Evolutionary conservation across 1,140 invertebrate genomes (phyloP).

Genomic region (Plectrocnemia conspersa): DNA sequence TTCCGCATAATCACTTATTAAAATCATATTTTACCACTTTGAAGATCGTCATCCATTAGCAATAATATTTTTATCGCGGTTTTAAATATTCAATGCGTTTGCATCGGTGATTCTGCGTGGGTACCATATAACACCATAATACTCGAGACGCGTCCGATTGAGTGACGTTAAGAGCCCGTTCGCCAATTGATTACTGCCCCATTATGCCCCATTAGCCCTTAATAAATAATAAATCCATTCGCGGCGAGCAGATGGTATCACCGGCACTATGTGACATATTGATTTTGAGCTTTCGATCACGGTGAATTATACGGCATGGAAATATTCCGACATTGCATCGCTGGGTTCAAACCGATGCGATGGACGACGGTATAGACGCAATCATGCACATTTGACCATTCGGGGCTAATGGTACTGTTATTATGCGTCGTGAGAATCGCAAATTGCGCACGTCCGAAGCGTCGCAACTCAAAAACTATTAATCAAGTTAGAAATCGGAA

Average conservation of each 20-base stretch:
- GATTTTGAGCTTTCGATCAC: conserved; percentile 32
- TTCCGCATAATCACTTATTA: too few relatives aligned
- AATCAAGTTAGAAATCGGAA: too few relatives aligned
- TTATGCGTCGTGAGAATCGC: too few relatives aligned
- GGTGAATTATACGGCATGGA: conserved; percentile 22
- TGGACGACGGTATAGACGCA: too few relatives aligned
- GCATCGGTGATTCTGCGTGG: neutral
- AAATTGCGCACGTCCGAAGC: too few relatives aligned
- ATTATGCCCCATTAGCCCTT: conserved; percentile 31
- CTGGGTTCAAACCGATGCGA: too few relatives aligned
- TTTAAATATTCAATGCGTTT: neutral
- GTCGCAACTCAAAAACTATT: too few relatives aligned
- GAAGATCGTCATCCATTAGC: too few relatives aligned
- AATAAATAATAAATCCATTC: conserved; percentile 33
- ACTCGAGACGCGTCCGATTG: conserved; percentile 6
- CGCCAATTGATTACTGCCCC: conserved; percentile 31
- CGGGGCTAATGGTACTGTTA: too few relatives aligned
- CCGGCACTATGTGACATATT: conserved; percentile 25
- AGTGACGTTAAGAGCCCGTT: conserved; percentile 29
- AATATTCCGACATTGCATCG: neutral
- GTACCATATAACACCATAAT: conserved; percentile 6
- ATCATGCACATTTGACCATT: too few relatives aligned
- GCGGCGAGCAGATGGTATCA: neutral
- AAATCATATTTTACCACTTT: too few relatives aligned
- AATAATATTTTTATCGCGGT: too few relatives aligned